Conservation (phyloP, 2,888 invertebrate genomes). For the Rhagium mordax region DNA sequence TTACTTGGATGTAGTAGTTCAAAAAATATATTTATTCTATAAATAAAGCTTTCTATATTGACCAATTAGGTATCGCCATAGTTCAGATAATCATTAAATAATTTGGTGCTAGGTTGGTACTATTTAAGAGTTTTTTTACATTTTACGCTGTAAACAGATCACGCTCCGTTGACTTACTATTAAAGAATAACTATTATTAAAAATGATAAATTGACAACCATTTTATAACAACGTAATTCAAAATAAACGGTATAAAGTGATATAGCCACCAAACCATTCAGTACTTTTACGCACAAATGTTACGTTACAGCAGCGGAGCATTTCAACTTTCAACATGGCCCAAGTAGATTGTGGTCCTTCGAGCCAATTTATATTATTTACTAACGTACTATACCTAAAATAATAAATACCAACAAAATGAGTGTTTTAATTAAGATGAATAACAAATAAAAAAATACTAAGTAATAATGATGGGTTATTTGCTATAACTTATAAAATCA, state of each 20-base stretch:
- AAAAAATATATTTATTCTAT: not conserved
- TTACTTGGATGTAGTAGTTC: too few relatives aligned
- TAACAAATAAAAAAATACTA: too few relatives aligned
- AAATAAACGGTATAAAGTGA: not conserved
- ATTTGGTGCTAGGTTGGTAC: not conserved
- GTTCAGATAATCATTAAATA: not conserved
- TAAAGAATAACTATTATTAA: constrained; percentile 4
- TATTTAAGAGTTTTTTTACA: not conserved
- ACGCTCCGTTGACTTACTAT: constrained; percentile 13
- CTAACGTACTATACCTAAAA: too few relatives aligned
- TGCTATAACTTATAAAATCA: too few relatives aligned
- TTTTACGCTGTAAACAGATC: not conserved
- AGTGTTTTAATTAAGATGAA: too few relatives aligned
- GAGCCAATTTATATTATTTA: too few relatives aligned
- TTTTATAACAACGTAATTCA: not conserved
- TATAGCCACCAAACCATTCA: not conserved
- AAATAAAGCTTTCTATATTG: not conserved
- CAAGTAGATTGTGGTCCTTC: not conserved
- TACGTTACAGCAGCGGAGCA: too few relatives aligned
- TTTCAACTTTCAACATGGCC: not conserved
- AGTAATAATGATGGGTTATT: too few relatives aligned
- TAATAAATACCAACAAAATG: too few relatives aligned
- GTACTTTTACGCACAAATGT: too few relatives aligned
- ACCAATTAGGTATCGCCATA: not conserved
- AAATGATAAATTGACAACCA: not conserved